Conservation (phyloP, 2,888 invertebrate species). For the Agrochola circellaris region DNA sequence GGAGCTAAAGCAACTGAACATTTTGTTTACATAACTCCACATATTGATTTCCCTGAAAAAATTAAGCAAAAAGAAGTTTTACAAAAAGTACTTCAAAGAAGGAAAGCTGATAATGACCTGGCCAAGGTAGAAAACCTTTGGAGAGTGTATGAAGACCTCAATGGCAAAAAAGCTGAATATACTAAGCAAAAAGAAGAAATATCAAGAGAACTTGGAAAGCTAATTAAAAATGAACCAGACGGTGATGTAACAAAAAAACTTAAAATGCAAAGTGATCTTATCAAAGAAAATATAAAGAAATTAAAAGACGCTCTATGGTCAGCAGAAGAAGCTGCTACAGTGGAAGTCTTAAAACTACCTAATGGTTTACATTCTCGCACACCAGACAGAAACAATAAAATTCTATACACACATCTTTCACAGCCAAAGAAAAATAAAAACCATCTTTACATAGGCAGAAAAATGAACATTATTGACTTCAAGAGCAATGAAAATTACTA, state of each 20-base stretch:
- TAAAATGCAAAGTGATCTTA: slow-evolving; percentile 88
- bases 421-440: slow-evolving; percentile 79
- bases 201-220: slow-evolving; percentile 84
- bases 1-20: slow-evolving; percentile 93
- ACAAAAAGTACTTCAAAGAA: slow-evolving; percentile 88
- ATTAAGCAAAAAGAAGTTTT: slow-evolving; percentile 88
- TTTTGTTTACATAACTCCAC: slow-evolving; percentile 93
- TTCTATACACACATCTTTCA: slow-evolving; percentile 75
- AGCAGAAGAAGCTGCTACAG: slow-evolving; percentile 93
- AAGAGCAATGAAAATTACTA: slow-evolving; percentile 91
- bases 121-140: slow-evolving; percentile 91
- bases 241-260: slow-evolving; percentile 87
- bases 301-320: slow-evolving; percentile 92
- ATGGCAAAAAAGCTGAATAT: slow-evolving; percentile 86
- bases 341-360: slow-evolving; percentile 92
- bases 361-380: slow-evolving; percentile 92
- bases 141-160: slow-evolving; percentile 91
- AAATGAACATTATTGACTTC: slow-evolving; percentile 90
- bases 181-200: slow-evolving; percentile 89
- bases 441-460: slow-evolving; percentile 91
- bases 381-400: slow-evolving; percentile 84
- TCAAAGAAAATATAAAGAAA: slow-evolving; percentile 92
- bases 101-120: slow-evolving; percentile 90
- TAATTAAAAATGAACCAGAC: slow-evolving; percentile 81
- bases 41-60: slow-evolving; percentile 92